Evolutionary conservation across 2,888 invertebrate species (phyloP).

Genomic region (Nysson spinosus): DNA sequence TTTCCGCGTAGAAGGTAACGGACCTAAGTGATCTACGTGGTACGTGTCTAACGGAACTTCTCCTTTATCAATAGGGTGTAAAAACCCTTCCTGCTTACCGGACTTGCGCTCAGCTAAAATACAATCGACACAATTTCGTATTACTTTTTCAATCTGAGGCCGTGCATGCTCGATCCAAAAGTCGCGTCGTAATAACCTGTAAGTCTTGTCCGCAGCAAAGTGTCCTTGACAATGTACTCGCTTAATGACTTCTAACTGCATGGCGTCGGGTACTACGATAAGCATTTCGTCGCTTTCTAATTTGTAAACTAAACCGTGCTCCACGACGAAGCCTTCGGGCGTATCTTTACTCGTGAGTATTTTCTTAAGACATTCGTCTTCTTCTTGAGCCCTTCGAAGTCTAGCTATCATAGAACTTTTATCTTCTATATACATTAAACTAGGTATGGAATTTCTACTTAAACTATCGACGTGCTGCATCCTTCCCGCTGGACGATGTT

Average conservation of each 20-base stretch:
- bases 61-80: conserved; percentile 62
- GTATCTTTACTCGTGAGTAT: neutral
- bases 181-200: neutral
- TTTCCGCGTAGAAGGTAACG: too few relatives aligned
- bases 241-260: conserved; percentile 70
- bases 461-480: conserved; percentile 50
- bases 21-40: conserved; percentile 70
- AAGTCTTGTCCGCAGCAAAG: conserved; percentile 62
- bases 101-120: conserved; percentile 58
- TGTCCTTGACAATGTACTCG: conserved; percentile 69
- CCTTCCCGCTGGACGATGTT: conserved; percentile 41
- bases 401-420: conserved; percentile 12
- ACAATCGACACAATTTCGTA: conserved; percentile 54
- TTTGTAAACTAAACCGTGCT: conserved; percentile 15
- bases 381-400: conserved; percentile 26
- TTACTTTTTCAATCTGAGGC: conserved; percentile 1
- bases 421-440: conserved; percentile 1
- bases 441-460: conserved; percentile 41
- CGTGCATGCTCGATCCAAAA: neutral
- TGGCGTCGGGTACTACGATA: conserved; percentile 65
- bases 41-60: conserved; percentile 61
- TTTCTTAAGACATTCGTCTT: conserved; percentile 23
- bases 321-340: conserved; percentile 47
- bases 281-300: conserved; percentile 9
- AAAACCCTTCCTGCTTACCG: conserved; percentile 63